Evolutionary conservation across 2,888 invertebrate species (phyloP).

Genomic region (Achlya flavicornis): DNA sequence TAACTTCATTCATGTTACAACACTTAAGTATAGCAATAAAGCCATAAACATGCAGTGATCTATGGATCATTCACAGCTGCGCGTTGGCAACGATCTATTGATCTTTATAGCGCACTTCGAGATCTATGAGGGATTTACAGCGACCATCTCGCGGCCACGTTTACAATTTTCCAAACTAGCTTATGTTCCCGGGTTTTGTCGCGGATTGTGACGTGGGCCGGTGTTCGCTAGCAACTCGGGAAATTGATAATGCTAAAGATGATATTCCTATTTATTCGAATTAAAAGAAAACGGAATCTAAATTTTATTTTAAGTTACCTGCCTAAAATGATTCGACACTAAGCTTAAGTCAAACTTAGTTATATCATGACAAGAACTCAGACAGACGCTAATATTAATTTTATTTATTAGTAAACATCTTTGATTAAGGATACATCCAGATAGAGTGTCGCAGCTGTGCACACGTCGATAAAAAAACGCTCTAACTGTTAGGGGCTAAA

Average conservation of each 20-base stretch:
- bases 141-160: conserved; percentile 35
- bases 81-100: conserved; percentile 44
- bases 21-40: conserved; percentile 47
- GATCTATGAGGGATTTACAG: conserved; percentile 60
- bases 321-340: too few relatives aligned
- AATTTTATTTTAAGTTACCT: too few relatives aligned
- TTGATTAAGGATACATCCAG: too few relatives aligned
- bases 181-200: not conserved
- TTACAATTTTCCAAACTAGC: conserved; percentile 48
- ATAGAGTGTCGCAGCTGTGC: too few relatives aligned
- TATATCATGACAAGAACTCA: not conserved
- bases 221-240: too few relatives aligned
- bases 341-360: not conserved
- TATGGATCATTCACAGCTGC: conserved; percentile 51
- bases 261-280: too few relatives aligned
- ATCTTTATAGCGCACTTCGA: conserved; percentile 51
- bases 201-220: not conserved
- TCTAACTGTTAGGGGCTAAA: too few relatives aligned
- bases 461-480: too few relatives aligned
- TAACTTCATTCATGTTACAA: conserved; percentile 12
- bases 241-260: too few relatives aligned
- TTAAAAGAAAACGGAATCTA: too few relatives aligned
- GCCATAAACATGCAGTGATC: conserved; percentile 40
- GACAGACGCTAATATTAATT: not conserved
- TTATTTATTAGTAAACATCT: conserved; percentile 19